These are phyloP conservation scores for Drosophila sproati DNA, from an alignment of 1,140 invertebrate species.

Conservation along the genomic window DNA sequence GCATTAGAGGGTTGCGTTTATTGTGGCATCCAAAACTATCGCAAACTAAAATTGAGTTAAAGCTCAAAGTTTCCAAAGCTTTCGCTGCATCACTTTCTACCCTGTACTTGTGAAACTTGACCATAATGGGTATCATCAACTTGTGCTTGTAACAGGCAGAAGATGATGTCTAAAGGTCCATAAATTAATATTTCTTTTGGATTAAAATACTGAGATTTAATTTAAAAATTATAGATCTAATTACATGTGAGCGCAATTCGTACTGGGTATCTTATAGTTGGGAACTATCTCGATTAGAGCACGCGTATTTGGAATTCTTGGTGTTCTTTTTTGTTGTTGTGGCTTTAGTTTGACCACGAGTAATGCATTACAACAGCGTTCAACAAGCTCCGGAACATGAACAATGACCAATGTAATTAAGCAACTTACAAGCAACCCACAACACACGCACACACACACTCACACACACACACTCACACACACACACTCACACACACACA, in stretches of 20 bases:
- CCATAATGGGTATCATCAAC: not conserved
- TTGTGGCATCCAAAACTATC: slow-evolving; percentile 60
- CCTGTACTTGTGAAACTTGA: not conserved
- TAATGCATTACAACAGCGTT: slow-evolving; percentile 74
- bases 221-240: not conserved
- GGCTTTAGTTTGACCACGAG: slow-evolving; percentile 67
- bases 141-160: too few relatives aligned
- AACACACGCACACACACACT: too few relatives aligned
- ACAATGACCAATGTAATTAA: slow-evolving; percentile 72
- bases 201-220: too few relatives aligned
- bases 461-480: too few relatives aligned
- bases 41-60: slow-evolving; percentile 76
- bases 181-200: too few relatives aligned
- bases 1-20: slow-evolving; percentile 55
- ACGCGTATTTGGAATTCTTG: not conserved
- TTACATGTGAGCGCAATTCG: not conserved
- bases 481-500: slow-evolving; percentile 49
- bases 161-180: not conserved
- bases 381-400: slow-evolving; percentile 38
- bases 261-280: not conserved
- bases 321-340: slow-evolving; percentile 24
- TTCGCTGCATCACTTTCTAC: slow-evolving; percentile 1
- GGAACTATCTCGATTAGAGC: not conserved
- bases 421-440: slow-evolving; percentile 67
- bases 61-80: slow-evolving; percentile 62